A percentile compares a stretch with the other conserved stretches of the same genome.
These are phyloP conservation scores for Myripristis jacobus DNA, from an alignment of 2,797 vertebrate species.

Conservation along the genomic window DNA sequence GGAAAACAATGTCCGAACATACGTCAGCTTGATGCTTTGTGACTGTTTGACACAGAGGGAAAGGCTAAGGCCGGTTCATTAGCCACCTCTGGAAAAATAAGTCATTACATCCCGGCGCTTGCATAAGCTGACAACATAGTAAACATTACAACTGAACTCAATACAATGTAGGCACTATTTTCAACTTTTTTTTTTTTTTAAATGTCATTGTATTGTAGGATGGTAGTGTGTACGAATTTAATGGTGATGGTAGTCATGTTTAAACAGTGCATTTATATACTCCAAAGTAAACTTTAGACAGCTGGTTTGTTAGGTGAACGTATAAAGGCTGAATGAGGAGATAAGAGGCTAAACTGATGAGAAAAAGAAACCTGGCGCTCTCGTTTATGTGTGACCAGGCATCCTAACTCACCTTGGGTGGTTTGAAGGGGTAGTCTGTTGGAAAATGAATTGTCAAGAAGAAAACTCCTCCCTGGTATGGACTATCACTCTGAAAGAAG, in stretches of 20 bases:
- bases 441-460: conserved; percentile 90
- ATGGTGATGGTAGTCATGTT: too few relatives aligned
- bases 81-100: conserved; percentile 35
- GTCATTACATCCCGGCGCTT: conserved; percentile 20
- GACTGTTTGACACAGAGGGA: conserved; percentile 4
- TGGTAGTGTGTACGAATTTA: too few relatives aligned
- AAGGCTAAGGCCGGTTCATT: background rate
- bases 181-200: too few relatives aligned
- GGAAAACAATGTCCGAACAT: conserved; percentile 47
- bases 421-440: conserved; percentile 91
- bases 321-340: background rate
- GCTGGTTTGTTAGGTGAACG: background rate
- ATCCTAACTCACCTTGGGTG: conserved; percentile 81
- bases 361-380: background rate
- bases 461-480: conserved; percentile 88
- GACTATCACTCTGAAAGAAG: conserved; percentile 83
- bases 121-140: conserved; percentile 1
- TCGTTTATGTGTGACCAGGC: background rate
- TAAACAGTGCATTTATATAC: too few relatives aligned
- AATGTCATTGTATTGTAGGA: too few relatives aligned
- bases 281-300: too few relatives aligned
- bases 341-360: background rate
- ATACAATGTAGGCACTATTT: background rate
- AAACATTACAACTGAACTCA: background rate
- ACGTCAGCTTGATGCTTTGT: background rate